These are phyloP conservation scores for Bradynema listronoti DNA, from an alignment of 1,140 invertebrate genomes.

Conservation along the genomic window DNA sequence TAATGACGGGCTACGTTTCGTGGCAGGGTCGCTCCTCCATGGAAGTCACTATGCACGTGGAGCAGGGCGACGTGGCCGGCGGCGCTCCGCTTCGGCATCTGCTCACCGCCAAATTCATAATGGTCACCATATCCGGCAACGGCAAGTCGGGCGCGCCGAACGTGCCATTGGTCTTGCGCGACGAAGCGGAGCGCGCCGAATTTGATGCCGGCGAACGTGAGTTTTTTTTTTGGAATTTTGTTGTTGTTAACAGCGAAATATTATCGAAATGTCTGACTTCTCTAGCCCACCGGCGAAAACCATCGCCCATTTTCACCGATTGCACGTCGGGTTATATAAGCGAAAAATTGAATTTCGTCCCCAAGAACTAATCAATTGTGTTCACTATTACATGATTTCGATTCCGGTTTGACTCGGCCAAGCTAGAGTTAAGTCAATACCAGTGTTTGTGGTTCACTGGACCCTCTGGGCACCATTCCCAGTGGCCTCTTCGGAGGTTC, in stretches of 20 bases:
- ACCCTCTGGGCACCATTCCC: too few relatives aligned
- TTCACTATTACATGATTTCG: too few relatives aligned
- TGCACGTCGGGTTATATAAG: too few relatives aligned
- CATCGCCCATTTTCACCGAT: background rate
- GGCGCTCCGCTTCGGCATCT: background rate
- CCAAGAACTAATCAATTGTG: too few relatives aligned
- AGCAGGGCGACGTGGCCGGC: background rate
- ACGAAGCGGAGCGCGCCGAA: background rate
- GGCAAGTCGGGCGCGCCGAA: background rate
- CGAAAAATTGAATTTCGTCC: too few relatives aligned
- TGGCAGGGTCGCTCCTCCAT: slow-evolving; percentile 3
- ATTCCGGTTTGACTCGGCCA: too few relatives aligned
- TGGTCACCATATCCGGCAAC: background rate
- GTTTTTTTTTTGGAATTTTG: background rate
- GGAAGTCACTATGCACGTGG: slow-evolving; percentile 1
- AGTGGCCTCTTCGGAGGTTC: too few relatives aligned
- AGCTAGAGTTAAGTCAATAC: too few relatives aligned
- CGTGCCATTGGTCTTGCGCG: background rate
- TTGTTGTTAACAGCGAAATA: background rate
- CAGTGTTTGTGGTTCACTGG: too few relatives aligned
- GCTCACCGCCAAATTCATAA: slow-evolving; percentile 11
- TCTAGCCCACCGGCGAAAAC: background rate
- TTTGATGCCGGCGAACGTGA: slow-evolving; percentile 3
- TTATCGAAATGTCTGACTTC: background rate
- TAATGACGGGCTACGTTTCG: background rate